phyloP scores from a whole-genome alignment of 2,888 invertebrate genomes.

The Drosophila helvetica region DNA sequence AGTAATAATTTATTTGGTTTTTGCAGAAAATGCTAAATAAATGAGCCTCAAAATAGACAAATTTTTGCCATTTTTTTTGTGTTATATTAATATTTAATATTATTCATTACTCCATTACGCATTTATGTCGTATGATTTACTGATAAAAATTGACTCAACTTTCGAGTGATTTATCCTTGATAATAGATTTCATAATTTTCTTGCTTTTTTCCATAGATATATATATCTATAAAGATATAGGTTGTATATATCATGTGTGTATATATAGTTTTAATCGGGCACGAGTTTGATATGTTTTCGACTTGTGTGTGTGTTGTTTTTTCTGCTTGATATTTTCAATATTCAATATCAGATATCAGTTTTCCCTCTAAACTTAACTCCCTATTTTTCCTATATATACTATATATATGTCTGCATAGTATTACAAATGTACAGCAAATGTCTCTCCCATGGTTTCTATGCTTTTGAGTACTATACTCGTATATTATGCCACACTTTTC shows the following conservation, averaged over 20 bases:
- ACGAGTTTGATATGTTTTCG: conserved; percentile 84
- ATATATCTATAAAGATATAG: conserved; percentile 11
- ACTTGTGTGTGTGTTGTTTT: conserved; percentile 61
- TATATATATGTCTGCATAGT: conserved; percentile 34
- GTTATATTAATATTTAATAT: conserved; percentile 50
- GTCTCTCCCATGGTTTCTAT: conserved; percentile 22
- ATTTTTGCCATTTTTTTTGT: conserved; percentile 57
- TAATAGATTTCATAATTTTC: conserved; percentile 37
- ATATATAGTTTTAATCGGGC: conserved; percentile 80
- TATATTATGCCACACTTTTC: conserved; percentile 28
- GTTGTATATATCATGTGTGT: conserved; percentile 49
- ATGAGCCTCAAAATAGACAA: conserved; percentile 77
- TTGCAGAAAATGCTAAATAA: conserved; percentile 62
- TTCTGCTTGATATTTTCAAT: conserved; percentile 67
- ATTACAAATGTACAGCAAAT: conserved; percentile 42
- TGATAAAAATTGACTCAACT: conserved; percentile 59
- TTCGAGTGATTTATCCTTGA: conserved; percentile 22
- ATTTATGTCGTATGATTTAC: conserved; percentile 31
- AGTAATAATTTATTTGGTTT: conserved; percentile 31
- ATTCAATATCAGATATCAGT: conserved; percentile 77
- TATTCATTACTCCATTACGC: conserved; percentile 28
- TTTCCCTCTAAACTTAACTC: conserved; percentile 60
- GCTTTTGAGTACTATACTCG: background rate
- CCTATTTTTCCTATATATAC: conserved; percentile 32
- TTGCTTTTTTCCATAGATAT: conserved; percentile 44